phyloP scores from a whole-genome alignment of 1,140 invertebrate species.

The Batillaria attramentaria region DNA sequence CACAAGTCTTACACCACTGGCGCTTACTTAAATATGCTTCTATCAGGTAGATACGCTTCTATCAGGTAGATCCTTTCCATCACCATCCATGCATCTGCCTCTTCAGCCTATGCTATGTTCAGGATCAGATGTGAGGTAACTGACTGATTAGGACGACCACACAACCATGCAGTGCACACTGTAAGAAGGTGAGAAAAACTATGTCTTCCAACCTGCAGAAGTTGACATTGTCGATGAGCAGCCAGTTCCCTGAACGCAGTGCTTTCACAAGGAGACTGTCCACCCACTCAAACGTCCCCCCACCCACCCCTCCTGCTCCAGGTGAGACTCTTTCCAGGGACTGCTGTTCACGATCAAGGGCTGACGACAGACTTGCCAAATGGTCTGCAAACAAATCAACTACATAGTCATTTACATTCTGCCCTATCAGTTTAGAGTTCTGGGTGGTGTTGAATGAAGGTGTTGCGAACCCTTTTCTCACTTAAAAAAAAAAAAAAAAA shows the following conservation, averaged over 20 bases:
- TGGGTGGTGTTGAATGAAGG: background rate
- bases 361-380: conserved; percentile 22
- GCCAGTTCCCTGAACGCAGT: conserved; percentile 88
- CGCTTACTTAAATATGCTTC: too few relatives aligned
- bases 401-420: too few relatives aligned
- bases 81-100: too few relatives aligned
- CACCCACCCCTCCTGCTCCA: conserved; percentile 77
- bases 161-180: background rate
- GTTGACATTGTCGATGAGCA: conserved; percentile 97
- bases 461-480: background rate
- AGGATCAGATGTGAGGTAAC: too few relatives aligned
- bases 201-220: conserved; percentile 80
- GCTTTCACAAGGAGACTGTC: conserved; percentile 95
- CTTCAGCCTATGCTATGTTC: too few relatives aligned
- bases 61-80: too few relatives aligned
- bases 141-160: background rate
- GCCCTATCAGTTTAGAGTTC: background rate
- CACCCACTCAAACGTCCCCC: conserved; percentile 93
- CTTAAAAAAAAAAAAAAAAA: background rate
- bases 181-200: background rate
- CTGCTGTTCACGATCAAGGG: conserved; percentile 52
- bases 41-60: too few relatives aligned
- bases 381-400: conserved; percentile 30
- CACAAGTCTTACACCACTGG: too few relatives aligned
- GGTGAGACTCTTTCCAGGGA: conserved; percentile 70